Base-by-base conservation (phyloP, 2,113 vertebrate species). In the Colinus virginianus region DNA sequence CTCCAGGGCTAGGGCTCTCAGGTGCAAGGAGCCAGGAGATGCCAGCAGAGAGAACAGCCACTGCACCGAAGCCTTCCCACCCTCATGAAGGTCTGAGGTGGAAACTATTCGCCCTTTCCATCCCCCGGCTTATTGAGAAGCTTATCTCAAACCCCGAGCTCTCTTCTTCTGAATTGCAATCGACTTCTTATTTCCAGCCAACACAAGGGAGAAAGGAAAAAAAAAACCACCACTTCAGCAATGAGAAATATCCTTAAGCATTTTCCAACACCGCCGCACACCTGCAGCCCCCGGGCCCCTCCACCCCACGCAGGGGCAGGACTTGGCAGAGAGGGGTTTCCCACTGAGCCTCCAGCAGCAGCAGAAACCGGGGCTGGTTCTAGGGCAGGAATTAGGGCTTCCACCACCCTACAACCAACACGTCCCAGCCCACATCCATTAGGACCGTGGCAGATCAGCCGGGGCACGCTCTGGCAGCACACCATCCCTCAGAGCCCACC, bases 401-500 rank as follows among this genome's bases (percentile, higher is more conserved):
- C 36, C 61, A 28, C 38, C 25, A 59, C 56, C n/a, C n/a, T 34
- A 34, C n/a, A 43, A 45, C 43, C 64, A 16, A 46, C 8, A 5
- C 5, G 2, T 46, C 45, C 45, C 40, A 7, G 18, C 45, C 42
- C 43, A 11, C 10, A 23, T 46, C 30, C 64, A 67, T 32, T 3
- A 67, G 42, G 30, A 21, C 6, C 21, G 46, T 6, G 13, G 22
- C n/a, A 21, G 45, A 32, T 20, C 42, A 63, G 20, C 38, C 30
- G 4, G 42, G 14, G 20, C 20, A 28, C 4, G 45, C 46, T 20
- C 16, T 36, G 46, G 20, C 4, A 11, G 53, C 42, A 28, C 59
- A 55, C 3, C n/a, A 1, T 7, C 7, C 0, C 15, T 9, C 12
- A 1, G 0, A 40, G 3, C 45, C 23, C 8, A 70, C 49, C 13